phyloP scores from a whole-genome alignment of 1,140 invertebrate genomes.

The Ericerus pela region DNA sequence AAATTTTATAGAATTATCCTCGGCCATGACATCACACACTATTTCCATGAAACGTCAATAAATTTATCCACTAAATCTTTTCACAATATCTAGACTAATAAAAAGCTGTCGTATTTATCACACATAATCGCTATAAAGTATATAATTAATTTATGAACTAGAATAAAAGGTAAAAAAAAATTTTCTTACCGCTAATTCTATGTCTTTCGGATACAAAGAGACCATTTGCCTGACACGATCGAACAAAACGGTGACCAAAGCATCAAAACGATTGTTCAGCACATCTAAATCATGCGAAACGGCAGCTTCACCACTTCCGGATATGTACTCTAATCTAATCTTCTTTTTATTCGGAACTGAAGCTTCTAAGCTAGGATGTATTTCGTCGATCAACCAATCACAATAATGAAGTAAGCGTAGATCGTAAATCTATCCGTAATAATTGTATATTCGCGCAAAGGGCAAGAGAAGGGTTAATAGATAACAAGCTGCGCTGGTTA shows the following conservation, averaged over 20 bases:
- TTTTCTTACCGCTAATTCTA: constrained; percentile 34
- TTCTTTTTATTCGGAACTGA: constrained; percentile 31
- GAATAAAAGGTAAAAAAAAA: constrained; percentile 13
- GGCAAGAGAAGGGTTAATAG: too few relatives aligned
- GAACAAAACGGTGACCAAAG: constrained; percentile 54
- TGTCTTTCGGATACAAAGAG: constrained; percentile 31
- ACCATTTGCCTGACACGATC: constrained; percentile 37
- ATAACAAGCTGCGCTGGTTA: too few relatives aligned
- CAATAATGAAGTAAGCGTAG: constrained; percentile 71
- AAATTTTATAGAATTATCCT: too few relatives aligned
- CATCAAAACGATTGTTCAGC: constrained; percentile 65
- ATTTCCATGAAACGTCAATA: too few relatives aligned
- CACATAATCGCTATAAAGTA: too few relatives aligned
- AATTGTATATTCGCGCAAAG: too few relatives aligned
- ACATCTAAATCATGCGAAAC: constrained; percentile 72
- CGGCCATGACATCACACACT: too few relatives aligned
- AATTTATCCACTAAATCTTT: too few relatives aligned
- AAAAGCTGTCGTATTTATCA: too few relatives aligned
- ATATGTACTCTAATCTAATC: constrained; percentile 30
- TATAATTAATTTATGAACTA: too few relatives aligned
- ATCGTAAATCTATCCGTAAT: constrained; percentile 72
- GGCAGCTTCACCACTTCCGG: constrained; percentile 50
- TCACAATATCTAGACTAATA: too few relatives aligned
- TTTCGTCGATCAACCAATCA: constrained; percentile 71
- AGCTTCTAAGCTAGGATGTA: constrained; percentile 65